Evolutionary conservation across 1,140 invertebrate species (phyloP).

Genomic region (Aplysia californica): DNA sequence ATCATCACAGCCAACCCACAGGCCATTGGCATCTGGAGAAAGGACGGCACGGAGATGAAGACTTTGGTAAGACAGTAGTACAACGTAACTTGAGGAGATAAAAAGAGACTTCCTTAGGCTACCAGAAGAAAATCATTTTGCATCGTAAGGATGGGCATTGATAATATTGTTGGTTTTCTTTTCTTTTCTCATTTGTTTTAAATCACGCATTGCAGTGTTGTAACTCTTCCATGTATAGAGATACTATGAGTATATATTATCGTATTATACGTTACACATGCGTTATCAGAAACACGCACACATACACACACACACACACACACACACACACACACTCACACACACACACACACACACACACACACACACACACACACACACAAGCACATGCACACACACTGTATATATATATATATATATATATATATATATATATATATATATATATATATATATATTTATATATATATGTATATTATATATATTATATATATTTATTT

Average conservation of each 20-base stretch:
- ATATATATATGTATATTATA: background rate
- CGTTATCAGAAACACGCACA: too few relatives aligned
- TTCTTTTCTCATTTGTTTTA: background rate
- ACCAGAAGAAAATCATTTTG: background rate
- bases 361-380: too few relatives aligned
- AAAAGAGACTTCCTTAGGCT: background rate
- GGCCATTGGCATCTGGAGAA: constrained; percentile 87
- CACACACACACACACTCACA: too few relatives aligned
- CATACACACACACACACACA: too few relatives aligned
- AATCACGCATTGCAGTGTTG: background rate
- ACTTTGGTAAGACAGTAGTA: constrained; percentile 77
- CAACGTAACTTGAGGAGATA: background rate
- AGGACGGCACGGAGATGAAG: constrained; percentile 72
- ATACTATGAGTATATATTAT: too few relatives aligned
- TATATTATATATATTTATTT: background rate
- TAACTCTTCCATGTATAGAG: too few relatives aligned
- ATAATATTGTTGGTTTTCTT: background rate
- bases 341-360: too few relatives aligned
- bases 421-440: too few relatives aligned
- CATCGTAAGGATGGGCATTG: background rate
- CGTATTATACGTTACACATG: too few relatives aligned
- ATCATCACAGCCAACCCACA: constrained; percentile 90
- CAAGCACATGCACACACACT: too few relatives aligned
- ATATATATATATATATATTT: background rate
- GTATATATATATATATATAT: too few relatives aligned